A percentile compares a stretch with the other conserved stretches of the same genome.
Conservation (phyloP, 2,113 vertebrate genomes). For the Empidonax traillii region DNA sequence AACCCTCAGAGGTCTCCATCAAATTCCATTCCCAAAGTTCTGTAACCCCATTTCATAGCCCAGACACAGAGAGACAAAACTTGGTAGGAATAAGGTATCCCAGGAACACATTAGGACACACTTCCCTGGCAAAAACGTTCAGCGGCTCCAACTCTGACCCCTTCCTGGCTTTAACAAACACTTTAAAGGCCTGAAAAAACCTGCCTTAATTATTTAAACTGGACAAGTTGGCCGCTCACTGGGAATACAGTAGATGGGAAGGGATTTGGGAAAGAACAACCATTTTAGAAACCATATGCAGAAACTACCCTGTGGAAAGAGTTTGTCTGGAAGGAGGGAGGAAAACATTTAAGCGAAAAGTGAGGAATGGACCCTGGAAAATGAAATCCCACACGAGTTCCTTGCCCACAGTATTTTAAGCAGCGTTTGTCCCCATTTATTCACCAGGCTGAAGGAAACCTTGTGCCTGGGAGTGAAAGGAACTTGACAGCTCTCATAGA, state of each 20-base stretch:
- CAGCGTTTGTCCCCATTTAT: accelerated
- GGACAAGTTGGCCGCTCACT: neutral
- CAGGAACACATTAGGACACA: accelerated
- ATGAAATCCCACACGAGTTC: accelerated
- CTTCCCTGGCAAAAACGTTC: accelerated
- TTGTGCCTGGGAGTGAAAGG: accelerated
- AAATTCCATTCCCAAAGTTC: neutral
- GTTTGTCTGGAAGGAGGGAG: accelerated
- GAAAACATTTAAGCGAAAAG: neutral
- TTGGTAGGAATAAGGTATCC: neutral
- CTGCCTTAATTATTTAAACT: no score
- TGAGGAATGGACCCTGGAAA: neutral
- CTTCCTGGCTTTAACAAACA: neutral
- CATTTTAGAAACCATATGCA: accelerated
- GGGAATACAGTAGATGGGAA: neutral
- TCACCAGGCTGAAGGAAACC: accelerated
- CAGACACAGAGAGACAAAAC: neutral
- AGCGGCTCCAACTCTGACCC: neutral
- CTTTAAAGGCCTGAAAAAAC: neutral
- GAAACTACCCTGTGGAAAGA: neutral
- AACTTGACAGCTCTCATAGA: neutral
- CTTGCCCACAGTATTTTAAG: accelerated
- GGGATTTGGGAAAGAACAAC: neutral
- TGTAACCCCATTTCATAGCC: neutral
- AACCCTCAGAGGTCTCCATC: accelerated